phyloP scores from a whole-genome alignment of 2,113 vertebrate genomes.

The Deroptyus accipitrinus region DNA sequence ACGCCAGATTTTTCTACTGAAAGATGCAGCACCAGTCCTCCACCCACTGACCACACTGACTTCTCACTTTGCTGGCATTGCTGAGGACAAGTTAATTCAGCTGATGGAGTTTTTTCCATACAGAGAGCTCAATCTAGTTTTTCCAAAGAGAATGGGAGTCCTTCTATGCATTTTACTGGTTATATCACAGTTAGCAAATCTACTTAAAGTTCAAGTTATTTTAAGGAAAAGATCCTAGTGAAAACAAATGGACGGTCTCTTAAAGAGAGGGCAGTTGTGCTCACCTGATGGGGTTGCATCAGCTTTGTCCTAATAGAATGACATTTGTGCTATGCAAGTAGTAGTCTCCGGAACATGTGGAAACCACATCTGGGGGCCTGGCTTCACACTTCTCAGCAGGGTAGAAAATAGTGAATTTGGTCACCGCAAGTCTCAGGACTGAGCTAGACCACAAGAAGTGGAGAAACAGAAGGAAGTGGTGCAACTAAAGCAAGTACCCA shows the following conservation, averaged over 20 bases:
- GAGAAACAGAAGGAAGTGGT: neutral
- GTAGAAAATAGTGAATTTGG: neutral
- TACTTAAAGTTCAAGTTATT: neutral
- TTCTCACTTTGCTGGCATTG: neutral
- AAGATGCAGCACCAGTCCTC: neutral
- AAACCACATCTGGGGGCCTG: neutral
- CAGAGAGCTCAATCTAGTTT: neutral
- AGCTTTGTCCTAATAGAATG: neutral
- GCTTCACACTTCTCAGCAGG: neutral
- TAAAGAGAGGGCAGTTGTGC: neutral
- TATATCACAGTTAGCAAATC: neutral
- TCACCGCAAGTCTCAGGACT: neutral
- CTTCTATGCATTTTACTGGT: neutral
- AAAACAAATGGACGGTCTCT: neutral
- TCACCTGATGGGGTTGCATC: neutral
- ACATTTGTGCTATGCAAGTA: rapidly evolving
- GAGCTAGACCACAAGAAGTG: neutral
- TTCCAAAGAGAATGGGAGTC: neutral
- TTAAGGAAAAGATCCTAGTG: neutral
- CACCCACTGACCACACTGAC: neutral
- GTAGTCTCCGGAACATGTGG: neutral
- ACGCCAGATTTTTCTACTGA: neutral
- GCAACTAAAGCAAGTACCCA: neutral
- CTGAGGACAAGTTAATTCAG: neutral
- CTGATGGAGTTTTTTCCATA: neutral